Conservation (phyloP, 2,888 invertebrate genomes). For the Hypsopygia costalis region DNA sequence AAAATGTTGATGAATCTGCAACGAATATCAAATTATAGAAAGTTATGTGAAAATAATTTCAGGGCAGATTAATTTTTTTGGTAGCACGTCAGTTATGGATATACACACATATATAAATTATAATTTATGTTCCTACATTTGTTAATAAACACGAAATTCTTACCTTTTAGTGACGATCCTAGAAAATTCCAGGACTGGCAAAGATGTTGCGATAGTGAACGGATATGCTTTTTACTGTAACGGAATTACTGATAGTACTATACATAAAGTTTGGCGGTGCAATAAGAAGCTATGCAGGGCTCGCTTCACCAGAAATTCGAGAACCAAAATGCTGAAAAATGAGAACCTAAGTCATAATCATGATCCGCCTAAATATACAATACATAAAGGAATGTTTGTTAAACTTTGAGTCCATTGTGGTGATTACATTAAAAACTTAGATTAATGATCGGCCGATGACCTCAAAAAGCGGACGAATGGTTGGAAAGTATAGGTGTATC, state of each 20-base stretch:
- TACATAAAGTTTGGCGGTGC: background rate
- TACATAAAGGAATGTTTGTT: background rate
- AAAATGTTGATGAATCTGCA: too few species aligned
- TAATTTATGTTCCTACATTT: too few species aligned
- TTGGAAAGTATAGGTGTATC: too few species aligned
- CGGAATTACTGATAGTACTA: slow-evolving; percentile 1
- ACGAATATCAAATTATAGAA: too few species aligned
- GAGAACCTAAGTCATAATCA: slow-evolving; percentile 6
- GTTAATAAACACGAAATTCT: too few species aligned
- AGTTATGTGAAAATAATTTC: too few species aligned
- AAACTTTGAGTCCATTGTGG: background rate
- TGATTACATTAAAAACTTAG: background rate
- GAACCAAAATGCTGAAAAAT: background rate
- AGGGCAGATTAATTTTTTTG: too few species aligned
- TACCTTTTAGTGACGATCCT: too few species aligned
- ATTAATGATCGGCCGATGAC: too few species aligned
- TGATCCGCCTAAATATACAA: slow-evolving; percentile 9
- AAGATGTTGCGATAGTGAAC: background rate
- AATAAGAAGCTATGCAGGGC: slow-evolving; percentile 2
- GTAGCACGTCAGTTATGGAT: too few species aligned
- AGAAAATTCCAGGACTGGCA: background rate
- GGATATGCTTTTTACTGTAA: background rate
- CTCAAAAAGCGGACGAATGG: too few species aligned
- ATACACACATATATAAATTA: too few species aligned
- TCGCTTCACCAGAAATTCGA: slow-evolving; percentile 1